Base-by-base conservation (phyloP, 2,888 invertebrate genomes). In the Psylliodes chrysocephalus region DNA sequence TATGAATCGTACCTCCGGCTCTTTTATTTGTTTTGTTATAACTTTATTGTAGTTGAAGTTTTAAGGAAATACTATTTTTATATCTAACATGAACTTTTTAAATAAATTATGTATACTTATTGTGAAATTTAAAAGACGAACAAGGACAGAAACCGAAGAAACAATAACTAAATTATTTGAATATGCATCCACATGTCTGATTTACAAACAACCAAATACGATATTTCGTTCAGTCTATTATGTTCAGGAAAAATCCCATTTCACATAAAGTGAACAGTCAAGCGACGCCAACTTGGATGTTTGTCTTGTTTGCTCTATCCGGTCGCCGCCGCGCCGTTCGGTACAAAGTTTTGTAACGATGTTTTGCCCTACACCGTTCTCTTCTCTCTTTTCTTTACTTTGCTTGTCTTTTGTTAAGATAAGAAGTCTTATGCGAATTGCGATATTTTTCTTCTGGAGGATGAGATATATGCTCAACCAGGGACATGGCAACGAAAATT, bases 301-400 rank as follows among this genome's bases (percentile, higher is more conserved):
- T 77, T 75, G 74, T 77, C 77, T 77, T 75, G 74, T 77, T 76
- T 75, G 77, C 72, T 75, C 73, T 76, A 74, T 74, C 75, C 74
- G 71, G 71, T 72, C 71, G 71, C n/a, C n/a, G n/a, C n/a, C n/a
- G n/a, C n/a, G n/a, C n/a, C n/a, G n/a, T n/a, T 72, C 71, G 73
- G 73, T 73, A 72, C 71, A 69, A 75, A 76, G 69, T 74, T 74
- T 73, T 71, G 73, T 71, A 69, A 70, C 72, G 71, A 74, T 77
- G 75, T 76, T 75, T 76, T 74, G 71, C 71, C 12, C 49, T 47
- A 66, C n/a, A n/a, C 72, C 73, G 70, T 71, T 68, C 14, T 46
- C 44, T 56, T 46, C 28, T 49, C 28, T 46, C 49, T 49, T 28
- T 17, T 70, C 71, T 71, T 76, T 76, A n/a, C 56, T 49, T 49